These are phyloP conservation scores for Diplosoma virens DNA, from an alignment of 23 tunicate genomes.

Conservation along the genomic window DNA sequence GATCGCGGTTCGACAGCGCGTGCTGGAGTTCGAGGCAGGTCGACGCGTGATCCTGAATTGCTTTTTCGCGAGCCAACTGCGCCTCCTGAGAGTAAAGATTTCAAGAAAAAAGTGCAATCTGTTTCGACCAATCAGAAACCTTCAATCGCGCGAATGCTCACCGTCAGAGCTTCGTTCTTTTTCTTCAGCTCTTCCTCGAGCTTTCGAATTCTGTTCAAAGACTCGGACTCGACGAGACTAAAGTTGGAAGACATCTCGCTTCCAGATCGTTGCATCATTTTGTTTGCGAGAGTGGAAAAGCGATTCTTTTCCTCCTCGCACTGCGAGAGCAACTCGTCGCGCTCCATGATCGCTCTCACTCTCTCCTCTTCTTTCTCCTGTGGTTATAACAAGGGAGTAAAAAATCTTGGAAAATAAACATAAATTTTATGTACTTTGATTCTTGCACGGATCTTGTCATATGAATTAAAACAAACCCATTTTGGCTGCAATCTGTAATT, in stretches of 20 bases:
- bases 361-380: conserved; percentile 71
- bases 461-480: too few species aligned
- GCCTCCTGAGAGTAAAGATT: conserved; percentile 49
- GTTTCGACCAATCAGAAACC: too few species aligned
- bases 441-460: too few species aligned
- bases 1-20: conserved; percentile 31
- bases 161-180: conserved; percentile 11
- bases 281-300: conserved; percentile 48
- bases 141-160: too few species aligned
- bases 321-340: conserved; percentile 47
- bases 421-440: too few species aligned
- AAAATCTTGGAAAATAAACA: too few species aligned
- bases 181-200: conserved; percentile 14
- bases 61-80: conserved; percentile 17
- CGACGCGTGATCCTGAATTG: conserved; percentile 10
- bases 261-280: conserved; percentile 28
- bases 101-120: too few species aligned
- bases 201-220: neutral
- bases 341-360: conserved; percentile 26
- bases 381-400: neutral
- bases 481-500: too few species aligned
- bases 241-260: conserved; percentile 22
- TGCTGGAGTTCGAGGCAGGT: conserved; percentile 32
- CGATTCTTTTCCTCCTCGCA: conserved; percentile 64
- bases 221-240: conserved; percentile 2